Conservation (phyloP, 1,140 invertebrate species). For the Aphelinus atriplicis region DNA sequence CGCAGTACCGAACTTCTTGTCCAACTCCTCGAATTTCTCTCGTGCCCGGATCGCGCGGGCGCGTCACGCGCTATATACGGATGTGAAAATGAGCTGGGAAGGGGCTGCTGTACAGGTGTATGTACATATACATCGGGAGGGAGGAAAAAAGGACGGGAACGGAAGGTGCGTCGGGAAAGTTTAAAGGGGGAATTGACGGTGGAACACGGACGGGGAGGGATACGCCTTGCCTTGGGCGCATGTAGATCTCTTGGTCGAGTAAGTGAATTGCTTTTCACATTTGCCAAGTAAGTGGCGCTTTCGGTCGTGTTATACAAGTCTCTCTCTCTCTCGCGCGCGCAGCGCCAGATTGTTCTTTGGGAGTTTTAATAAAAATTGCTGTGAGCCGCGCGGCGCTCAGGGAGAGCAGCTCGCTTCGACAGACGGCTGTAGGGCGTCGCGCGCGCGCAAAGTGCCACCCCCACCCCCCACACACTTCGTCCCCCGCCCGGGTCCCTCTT, state of each 20-base stretch:
- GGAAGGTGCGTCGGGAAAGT: conserved; percentile 3
- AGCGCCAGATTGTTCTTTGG: conserved; percentile 25
- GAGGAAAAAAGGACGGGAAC: not conserved
- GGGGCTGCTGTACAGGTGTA: not conserved
- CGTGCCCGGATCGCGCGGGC: not conserved
- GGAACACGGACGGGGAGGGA: not conserved
- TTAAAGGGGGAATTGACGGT: not conserved
- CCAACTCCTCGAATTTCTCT: not conserved
- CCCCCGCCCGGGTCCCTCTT: no score
- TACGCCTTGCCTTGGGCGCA: conserved; percentile 10
- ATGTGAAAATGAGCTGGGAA: conserved; percentile 1
- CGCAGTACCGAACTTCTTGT: conserved; percentile 9
- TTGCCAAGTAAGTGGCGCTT: conserved; percentile 35
- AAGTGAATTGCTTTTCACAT: conserved; percentile 39
- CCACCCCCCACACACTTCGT: not conserved
- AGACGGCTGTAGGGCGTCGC: no score
- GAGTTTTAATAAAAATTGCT: conserved; percentile 39
- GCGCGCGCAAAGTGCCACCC: no score
- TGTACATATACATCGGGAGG: no score
- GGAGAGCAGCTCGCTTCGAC: no score
- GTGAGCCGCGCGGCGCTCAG: not conserved
- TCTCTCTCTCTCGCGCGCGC: not conserved
- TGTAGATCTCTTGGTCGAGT: conserved; percentile 19
- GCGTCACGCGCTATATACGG: not conserved
- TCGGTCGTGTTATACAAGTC: conserved; percentile 31